Percentiles rank a stretch among this genome's conserved stretches.
phyloP scores from a whole-genome alignment of 2,888 invertebrate species.

The Myopa testacea region DNA sequence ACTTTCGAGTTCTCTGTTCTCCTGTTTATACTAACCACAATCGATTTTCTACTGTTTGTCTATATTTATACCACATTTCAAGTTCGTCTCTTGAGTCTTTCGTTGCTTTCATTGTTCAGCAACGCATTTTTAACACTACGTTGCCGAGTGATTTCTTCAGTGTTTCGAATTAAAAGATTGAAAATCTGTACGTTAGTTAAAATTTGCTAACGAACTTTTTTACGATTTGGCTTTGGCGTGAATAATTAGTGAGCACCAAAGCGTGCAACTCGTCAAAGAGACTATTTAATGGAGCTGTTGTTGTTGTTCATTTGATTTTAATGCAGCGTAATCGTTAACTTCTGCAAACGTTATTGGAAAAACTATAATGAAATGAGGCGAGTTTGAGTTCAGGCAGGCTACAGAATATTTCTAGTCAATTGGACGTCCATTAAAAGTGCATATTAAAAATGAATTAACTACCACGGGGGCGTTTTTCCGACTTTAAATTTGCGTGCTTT shows the following conservation, averaged over 20 bases:
- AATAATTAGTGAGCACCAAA: neutral
- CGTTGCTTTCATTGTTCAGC: neutral
- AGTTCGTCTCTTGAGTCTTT: slow-evolving; percentile 27
- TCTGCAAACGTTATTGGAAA: neutral
- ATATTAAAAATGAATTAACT: no score
- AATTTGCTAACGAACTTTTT: neutral
- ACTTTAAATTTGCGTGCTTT: no score
- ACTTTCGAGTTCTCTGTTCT: neutral
- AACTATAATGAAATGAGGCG: neutral
- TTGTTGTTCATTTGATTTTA: no score
- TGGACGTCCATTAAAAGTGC: no score
- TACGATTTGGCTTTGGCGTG: neutral
- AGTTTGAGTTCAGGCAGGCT: no score
- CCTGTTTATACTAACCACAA: neutral
- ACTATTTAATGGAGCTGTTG: neutral
- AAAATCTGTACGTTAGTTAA: neutral
- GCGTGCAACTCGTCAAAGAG: neutral
- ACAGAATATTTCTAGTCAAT: no score
- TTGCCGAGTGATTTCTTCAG: neutral
- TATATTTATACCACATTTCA: neutral
- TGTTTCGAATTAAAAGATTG: neutral
- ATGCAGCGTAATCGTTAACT: neutral
- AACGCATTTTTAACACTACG: neutral
- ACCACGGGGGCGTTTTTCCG: no score
- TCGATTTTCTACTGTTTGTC: no score